phyloP scores from a whole-genome alignment of 1,140 invertebrate species.

The Himalopsyche phryganea region DNA sequence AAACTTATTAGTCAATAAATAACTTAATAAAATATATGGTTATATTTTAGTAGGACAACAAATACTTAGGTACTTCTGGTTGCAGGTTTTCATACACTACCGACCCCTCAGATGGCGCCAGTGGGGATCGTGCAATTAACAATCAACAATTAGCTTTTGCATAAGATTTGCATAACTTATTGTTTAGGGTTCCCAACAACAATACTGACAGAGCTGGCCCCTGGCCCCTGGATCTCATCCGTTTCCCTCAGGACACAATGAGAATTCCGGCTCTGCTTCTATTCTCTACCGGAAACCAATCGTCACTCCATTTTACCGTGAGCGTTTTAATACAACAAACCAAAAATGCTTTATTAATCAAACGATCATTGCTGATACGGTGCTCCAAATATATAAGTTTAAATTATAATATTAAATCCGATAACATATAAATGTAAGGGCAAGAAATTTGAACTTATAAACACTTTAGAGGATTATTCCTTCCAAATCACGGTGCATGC shows the following conservation, averaged over 20 bases:
- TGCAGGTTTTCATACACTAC: neutral
- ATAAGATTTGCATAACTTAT: conserved; percentile 31
- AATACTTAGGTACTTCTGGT: neutral
- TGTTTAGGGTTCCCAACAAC: conserved; percentile 13
- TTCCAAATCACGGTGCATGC: too few species aligned
- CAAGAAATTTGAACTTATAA: too few species aligned
- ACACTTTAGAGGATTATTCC: too few species aligned
- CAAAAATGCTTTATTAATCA: neutral
- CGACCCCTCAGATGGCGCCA: neutral
- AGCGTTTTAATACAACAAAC: neutral
- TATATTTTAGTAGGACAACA: too few species aligned
- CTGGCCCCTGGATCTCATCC: neutral
- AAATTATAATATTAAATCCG: too few species aligned
- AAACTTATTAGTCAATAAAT: too few species aligned
- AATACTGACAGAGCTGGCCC: neutral
- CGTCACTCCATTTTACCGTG: too few species aligned
- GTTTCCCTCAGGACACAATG: conserved; percentile 5
- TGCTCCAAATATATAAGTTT: too few species aligned
- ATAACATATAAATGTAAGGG: too few species aligned
- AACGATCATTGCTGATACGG: too few species aligned
- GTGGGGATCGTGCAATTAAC: conserved; percentile 22
- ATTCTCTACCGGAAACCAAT: too few species aligned
- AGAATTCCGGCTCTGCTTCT: conserved; percentile 1
- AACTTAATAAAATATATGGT: too few species aligned
- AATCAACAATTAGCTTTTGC: conserved; percentile 32